Percentiles rank a stretch among this genome's conserved stretches.
phyloP scores from a whole-genome alignment of 2,888 invertebrate genomes.

The Tribolium freemani region DNA sequence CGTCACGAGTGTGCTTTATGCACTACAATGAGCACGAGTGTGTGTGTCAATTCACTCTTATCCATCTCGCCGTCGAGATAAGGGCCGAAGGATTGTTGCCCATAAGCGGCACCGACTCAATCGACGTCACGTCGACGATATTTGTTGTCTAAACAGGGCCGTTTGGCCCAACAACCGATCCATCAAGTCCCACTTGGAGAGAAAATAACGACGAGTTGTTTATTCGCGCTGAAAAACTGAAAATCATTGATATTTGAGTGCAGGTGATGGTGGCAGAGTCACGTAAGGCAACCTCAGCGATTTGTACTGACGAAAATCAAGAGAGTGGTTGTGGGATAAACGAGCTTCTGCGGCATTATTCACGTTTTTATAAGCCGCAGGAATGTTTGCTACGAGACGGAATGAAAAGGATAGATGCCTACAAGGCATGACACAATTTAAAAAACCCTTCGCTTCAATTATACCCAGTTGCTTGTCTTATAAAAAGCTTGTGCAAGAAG shows the following conservation, averaged over 20 bases:
- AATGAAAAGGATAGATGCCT: slow-evolving; percentile 23
- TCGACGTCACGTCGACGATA: slow-evolving; percentile 42
- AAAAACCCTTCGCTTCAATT: slow-evolving; percentile 20
- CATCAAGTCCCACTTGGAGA: slow-evolving; percentile 1
- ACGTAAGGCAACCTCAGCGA: slow-evolving; percentile 30
- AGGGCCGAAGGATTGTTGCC: slow-evolving; percentile 40
- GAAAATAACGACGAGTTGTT: background rate
- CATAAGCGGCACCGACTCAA: slow-evolving; percentile 38
- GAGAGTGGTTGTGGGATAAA: slow-evolving; percentile 10
- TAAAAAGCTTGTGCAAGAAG: background rate
- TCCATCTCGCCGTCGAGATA: slow-evolving; percentile 39
- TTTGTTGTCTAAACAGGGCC: slow-evolving; percentile 43
- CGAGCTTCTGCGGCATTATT: slow-evolving; percentile 20
- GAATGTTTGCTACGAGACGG: slow-evolving; percentile 23
- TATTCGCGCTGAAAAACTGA: slow-evolving; percentile 2
- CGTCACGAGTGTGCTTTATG: slow-evolving; percentile 40
- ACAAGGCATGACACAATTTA: slow-evolving; percentile 25
- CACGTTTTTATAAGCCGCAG: slow-evolving; percentile 25
- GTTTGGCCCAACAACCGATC: slow-evolving; percentile 38
- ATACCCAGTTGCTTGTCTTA: slow-evolving; percentile 2
- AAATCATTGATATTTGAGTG: slow-evolving; percentile 23
- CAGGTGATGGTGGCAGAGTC: slow-evolving; percentile 27
- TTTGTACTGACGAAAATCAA: slow-evolving; percentile 1
- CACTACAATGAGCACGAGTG: slow-evolving; percentile 40
- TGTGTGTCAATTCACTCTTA: slow-evolving; percentile 40